Evolutionary conservation across 1,140 invertebrate species (phyloP).

Genomic region (Drosophila orosa): DNA sequence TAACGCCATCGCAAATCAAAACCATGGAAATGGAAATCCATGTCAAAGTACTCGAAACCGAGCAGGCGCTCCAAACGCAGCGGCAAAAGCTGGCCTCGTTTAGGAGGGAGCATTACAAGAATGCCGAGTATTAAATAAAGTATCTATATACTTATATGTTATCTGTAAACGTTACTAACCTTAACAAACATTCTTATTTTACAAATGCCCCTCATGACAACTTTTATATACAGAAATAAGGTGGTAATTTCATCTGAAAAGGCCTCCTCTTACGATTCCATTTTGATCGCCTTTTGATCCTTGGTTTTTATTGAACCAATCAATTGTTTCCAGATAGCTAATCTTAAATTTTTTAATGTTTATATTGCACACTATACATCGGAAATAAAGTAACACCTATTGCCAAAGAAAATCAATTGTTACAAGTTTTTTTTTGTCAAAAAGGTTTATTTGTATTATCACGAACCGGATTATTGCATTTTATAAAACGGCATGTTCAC

Average conservation of each 20-base stretch:
- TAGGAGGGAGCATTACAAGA: slow-evolving; percentile 94
- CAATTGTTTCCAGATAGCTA: background rate
- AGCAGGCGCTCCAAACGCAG: slow-evolving; percentile 95
- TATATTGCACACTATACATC: slow-evolving; percentile 11
- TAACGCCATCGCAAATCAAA: slow-evolving; percentile 97
- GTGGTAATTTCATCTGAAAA: background rate
- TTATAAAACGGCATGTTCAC: slow-evolving; percentile 80
- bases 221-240: slow-evolving; percentile 21
- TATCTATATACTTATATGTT: slow-evolving; percentile 4
- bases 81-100: slow-evolving; percentile 92
- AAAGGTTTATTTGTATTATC: slow-evolving; percentile 50
- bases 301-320: slow-evolving; percentile 37
- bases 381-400: slow-evolving; percentile 26
- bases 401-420: slow-evolving; percentile 46
- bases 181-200: slow-evolving; percentile 26
- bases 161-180: slow-evolving; percentile 29
- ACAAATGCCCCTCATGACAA: slow-evolving; percentile 36
- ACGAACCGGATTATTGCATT: slow-evolving; percentile 47
- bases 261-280: slow-evolving; percentile 13
- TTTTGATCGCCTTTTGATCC: slow-evolving; percentile 40
- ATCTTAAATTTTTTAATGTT: slow-evolving; percentile 7
- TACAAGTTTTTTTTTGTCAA: slow-evolving; percentile 26
- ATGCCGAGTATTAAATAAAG: slow-evolving; percentile 72
- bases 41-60: slow-evolving; percentile 95
- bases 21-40: slow-evolving; percentile 98